Percentiles rank a stretch among this genome's conserved stretches.
Conservation (phyloP, 2,888 invertebrate genomes). For the Drosophila prolongata region DNA sequence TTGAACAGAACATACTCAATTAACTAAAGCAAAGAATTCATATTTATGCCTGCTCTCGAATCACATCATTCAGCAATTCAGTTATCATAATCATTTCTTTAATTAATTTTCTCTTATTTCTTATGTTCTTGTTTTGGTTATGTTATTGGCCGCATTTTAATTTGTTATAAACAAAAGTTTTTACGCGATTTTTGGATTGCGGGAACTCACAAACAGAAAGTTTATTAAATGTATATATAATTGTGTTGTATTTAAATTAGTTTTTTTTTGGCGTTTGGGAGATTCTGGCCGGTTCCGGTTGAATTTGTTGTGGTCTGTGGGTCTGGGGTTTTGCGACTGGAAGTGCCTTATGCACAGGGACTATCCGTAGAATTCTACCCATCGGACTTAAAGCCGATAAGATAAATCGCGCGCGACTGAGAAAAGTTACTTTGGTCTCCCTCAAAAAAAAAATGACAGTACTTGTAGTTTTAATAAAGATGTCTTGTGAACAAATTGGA, state of each 20-base stretch:
- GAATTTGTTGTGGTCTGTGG: constrained; percentile 19
- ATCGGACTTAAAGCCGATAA: constrained; percentile 14
- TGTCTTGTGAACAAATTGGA: background rate
- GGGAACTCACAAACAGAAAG: constrained; percentile 20
- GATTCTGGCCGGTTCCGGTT: constrained; percentile 21
- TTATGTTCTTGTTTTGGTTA: constrained; percentile 2
- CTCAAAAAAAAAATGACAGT: background rate
- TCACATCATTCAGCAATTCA: background rate
- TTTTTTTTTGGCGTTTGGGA: constrained; percentile 10
- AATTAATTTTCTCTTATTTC: constrained; percentile 3
- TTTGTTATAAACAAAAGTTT: constrained; percentile 26
- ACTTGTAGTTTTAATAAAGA: background rate
- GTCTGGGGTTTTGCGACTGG: constrained; percentile 23
- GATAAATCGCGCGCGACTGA: constrained; percentile 24
- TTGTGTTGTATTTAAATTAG: constrained; percentile 10
- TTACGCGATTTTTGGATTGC: constrained; percentile 12
- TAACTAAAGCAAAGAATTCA: background rate
- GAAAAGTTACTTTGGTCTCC: constrained; percentile 12
- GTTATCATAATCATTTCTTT: constrained; percentile 4
- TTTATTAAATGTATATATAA: constrained; percentile 16
- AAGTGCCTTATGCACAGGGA: constrained; percentile 15
- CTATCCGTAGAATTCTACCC: constrained; percentile 6
- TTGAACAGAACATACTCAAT: background rate
- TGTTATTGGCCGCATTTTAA: constrained; percentile 14
- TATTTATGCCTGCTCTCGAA: background rate